A percentile compares a stretch with the other conserved stretches of the same genome.
Conservation (phyloP, 2,113 vertebrate genomes). For the Pteropus alecto region DNA sequence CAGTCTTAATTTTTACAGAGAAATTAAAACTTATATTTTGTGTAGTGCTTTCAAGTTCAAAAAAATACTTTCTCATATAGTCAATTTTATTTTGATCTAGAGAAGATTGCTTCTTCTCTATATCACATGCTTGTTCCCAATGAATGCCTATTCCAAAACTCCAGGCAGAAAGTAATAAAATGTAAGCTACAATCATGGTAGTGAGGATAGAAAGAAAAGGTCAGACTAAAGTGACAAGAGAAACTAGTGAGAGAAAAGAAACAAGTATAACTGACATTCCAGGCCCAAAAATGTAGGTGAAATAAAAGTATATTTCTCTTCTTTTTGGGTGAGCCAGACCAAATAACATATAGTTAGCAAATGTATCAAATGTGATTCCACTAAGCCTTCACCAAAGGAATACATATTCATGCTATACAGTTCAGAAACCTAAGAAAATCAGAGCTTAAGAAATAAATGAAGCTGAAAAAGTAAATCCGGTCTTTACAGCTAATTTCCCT, state of each 20-base stretch:
- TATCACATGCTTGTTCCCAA: background rate
- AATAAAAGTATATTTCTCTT: background rate
- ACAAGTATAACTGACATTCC: background rate
- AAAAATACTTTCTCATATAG: background rate
- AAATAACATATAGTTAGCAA: background rate
- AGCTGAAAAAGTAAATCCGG: background rate
- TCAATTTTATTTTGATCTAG: background rate
- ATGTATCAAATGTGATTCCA: background rate
- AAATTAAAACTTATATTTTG: background rate
- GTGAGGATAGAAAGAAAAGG: background rate
- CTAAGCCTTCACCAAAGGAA: background rate
- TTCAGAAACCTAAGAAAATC: conserved; percentile 33
- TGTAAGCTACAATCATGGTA: background rate
- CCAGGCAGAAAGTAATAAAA: background rate
- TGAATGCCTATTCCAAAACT: background rate
- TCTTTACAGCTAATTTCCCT: conserved; percentile 6
- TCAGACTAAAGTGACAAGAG: background rate
- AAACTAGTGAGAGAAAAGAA: background rate
- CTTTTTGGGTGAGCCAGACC: background rate
- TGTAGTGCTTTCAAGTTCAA: background rate
- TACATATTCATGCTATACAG: background rate
- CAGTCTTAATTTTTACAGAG: background rate
- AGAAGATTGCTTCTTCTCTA: background rate
- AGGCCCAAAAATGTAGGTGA: background rate
- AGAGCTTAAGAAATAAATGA: background rate